phyloP scores from a whole-genome alignment of 2,113 vertebrate genomes.

The Noturus placidus region DNA sequence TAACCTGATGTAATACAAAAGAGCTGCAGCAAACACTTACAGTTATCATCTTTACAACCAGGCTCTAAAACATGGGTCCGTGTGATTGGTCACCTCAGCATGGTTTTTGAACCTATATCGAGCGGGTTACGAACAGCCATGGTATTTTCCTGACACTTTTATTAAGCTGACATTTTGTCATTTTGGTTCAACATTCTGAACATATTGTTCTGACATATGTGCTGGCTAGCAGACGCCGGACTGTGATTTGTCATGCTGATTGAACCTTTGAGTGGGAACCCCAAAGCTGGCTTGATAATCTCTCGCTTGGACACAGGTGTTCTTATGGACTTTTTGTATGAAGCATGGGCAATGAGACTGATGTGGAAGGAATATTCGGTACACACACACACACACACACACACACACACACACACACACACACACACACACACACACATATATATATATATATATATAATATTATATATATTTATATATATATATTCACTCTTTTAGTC shows the following conservation, averaged over 20 bases:
- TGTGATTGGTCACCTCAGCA: conserved; percentile 21
- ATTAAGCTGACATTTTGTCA: conserved; percentile 47
- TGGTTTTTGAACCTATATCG: conserved; percentile 6
- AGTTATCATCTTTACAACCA: not conserved
- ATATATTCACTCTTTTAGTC: not conserved
- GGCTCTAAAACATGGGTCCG: not conserved
- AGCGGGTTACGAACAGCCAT: conserved; percentile 30
- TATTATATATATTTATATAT: too few species aligned
- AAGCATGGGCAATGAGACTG: not conserved
- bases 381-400: too few species aligned
- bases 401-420: too few species aligned
- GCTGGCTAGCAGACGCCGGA: conserved; percentile 35
- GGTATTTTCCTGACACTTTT: conserved; percentile 30
- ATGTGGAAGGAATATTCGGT: not conserved
- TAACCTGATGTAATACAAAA: not conserved
- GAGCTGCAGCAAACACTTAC: not conserved
- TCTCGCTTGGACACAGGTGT: conserved; percentile 30
- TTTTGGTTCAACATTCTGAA: conserved; percentile 34
- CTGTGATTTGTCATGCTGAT: conserved; percentile 45
- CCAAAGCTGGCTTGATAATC: conserved; percentile 30
- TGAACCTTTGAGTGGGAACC: conserved; percentile 37
- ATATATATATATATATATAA: too few species aligned
- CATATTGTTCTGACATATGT: conserved; percentile 43
- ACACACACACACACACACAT: too few species aligned
- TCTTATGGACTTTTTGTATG: not conserved